Evolutionary conservation across 1,140 invertebrate species (phyloP).

Genomic region (Megathymus violae): DNA sequence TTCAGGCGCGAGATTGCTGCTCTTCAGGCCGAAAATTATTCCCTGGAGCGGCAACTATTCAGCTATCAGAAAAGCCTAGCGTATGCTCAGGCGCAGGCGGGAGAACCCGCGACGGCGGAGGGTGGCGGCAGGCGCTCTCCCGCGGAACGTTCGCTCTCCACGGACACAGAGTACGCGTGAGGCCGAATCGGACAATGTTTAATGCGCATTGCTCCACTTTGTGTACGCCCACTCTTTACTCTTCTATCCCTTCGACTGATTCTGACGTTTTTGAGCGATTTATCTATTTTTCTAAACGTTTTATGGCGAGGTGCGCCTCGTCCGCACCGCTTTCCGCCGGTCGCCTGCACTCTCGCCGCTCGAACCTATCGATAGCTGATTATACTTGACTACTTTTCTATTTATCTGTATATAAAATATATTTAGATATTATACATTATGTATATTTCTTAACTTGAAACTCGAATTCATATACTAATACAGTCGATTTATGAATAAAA

Average conservation of each 20-base stretch:
- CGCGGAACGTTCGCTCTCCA: slow-evolving; percentile 86
- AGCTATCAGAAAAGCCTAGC: slow-evolving; percentile 94
- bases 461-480: slow-evolving; percentile 82
- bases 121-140: slow-evolving; percentile 78
- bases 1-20: slow-evolving; percentile 91
- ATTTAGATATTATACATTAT: slow-evolving; percentile 84
- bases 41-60: slow-evolving; percentile 93
- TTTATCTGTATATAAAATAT: slow-evolving; percentile 83
- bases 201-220: slow-evolving; percentile 54
- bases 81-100: slow-evolving; percentile 87
- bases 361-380: slow-evolving; percentile 80
- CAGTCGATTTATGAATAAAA: slow-evolving; percentile 81
- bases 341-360: slow-evolving; percentile 81
- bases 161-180: slow-evolving; percentile 91
- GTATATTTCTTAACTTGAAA: slow-evolving; percentile 83
- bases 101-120: slow-evolving; percentile 79
- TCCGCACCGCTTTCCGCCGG: slow-evolving; percentile 78
- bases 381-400: slow-evolving; percentile 83
- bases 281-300: slow-evolving; percentile 84
- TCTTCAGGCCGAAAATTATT: slow-evolving; percentile 94
- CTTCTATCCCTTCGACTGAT: slow-evolving; percentile 79
- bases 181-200: slow-evolving; percentile 57
- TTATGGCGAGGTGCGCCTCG: slow-evolving; percentile 80
- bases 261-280: slow-evolving; percentile 82
- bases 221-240: slow-evolving; percentile 73